These are phyloP conservation scores for Etheostoma perlongum DNA, from an alignment of 2,797 vertebrate species.

Conservation along the genomic window DNA sequence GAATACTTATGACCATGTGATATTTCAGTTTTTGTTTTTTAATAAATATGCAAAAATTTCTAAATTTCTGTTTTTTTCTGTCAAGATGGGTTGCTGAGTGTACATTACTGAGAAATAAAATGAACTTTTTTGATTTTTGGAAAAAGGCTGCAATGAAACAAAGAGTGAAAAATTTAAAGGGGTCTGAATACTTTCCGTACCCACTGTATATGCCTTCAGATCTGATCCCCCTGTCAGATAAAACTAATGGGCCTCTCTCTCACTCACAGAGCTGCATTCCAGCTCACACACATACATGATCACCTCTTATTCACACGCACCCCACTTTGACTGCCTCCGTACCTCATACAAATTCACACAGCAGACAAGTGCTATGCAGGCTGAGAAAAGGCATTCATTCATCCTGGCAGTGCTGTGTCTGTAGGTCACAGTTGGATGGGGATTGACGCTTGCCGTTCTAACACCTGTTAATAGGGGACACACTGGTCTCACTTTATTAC, in stretches of 20 bases:
- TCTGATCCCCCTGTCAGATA: conserved; percentile 71
- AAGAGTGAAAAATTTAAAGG: no score
- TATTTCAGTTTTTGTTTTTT: no score
- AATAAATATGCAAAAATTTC: no score
- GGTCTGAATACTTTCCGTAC: no score
- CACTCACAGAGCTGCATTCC: background rate
- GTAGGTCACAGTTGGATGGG: conserved; percentile 32
- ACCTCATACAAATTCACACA: conserved; percentile 27
- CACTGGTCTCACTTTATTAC: conserved; percentile 24
- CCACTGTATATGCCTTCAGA: conserved; percentile 71
- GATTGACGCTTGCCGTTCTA: conserved; percentile 30
- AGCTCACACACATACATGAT: background rate
- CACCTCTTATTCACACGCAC: conserved; percentile 4
- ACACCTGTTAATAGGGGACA: conserved; percentile 23
- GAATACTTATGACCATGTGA: no score
- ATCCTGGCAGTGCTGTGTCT: background rate
- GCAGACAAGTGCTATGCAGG: conserved; percentile 9
- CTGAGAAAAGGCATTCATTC: conserved; percentile 27
- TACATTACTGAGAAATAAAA: no score
- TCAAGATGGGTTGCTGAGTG: no score
- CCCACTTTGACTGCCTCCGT: conserved; percentile 13
- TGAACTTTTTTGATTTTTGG: no score
- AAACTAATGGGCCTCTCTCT: conserved; percentile 64
- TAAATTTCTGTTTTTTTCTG: no score
- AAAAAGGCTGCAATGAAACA: no score